These are phyloP conservation scores for Lithobates sylvaticus DNA, from an alignment of 2,797 vertebrate species.

Conservation along the genomic window DNA sequence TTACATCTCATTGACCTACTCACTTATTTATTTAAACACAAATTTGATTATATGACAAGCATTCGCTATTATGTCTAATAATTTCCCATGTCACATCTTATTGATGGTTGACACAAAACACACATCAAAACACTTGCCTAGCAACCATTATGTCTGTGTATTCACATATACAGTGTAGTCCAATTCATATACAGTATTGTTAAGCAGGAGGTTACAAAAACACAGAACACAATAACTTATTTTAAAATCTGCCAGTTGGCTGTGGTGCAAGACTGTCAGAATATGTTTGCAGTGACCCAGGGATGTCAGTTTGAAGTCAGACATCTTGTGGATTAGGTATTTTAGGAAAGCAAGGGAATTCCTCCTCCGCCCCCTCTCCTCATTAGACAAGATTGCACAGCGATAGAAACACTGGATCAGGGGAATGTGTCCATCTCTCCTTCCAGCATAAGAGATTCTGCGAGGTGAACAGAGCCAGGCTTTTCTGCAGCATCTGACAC, in stretches of 20 bases:
- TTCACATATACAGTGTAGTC: not conserved
- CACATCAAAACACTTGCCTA: too few species aligned
- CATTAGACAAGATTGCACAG: conserved; percentile 40
- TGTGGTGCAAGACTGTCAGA: conserved; percentile 26
- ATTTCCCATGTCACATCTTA: not conserved
- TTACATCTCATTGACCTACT: not conserved
- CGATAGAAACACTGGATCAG: conserved; percentile 43
- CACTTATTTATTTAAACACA: not conserved
- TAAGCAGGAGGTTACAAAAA: conserved; percentile 12
- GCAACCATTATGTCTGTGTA: not conserved
- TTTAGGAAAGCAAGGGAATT: conserved; percentile 52
- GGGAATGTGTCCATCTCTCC: conserved; percentile 41
- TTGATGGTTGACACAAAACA: not conserved
- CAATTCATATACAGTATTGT: not conserved
- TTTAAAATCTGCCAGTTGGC: conserved; percentile 28
- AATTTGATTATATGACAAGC: not conserved
- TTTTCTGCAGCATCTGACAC: conserved; percentile 49
- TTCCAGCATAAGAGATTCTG: conserved; percentile 20
- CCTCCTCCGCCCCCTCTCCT: conserved; percentile 18
- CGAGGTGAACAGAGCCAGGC: conserved; percentile 39
- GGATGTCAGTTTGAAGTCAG: conserved; percentile 38
- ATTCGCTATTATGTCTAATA: not conserved
- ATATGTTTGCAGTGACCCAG: conserved; percentile 33
- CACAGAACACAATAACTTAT: not conserved
- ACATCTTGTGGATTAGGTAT: conserved; percentile 49